Base-by-base conservation (phyloP, 1,140 invertebrate species). In the Subanguina moxae region DNA sequence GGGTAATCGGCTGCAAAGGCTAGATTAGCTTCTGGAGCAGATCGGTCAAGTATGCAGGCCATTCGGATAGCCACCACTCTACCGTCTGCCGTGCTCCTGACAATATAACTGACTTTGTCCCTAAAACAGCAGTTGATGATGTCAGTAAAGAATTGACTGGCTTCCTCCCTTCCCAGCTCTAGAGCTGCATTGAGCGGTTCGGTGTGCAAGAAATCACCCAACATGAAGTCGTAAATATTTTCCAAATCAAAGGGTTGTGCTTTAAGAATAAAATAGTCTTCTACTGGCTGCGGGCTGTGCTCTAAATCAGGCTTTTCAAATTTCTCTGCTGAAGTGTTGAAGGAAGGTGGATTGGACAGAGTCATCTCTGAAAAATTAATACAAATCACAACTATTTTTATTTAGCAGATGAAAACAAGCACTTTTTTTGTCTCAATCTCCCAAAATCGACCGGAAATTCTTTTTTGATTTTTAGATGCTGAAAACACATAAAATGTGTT, bases 171-270 rank as follows among this genome's bases (percentile, higher is more conserved):
- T 64, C 30, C 11, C 11, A 71, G 43, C 15, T 71, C 25, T n/a
- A 69, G n/a, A 23, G 68, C 46, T 9, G 38, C 48, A 30, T 70
- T 70, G 9, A 71, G 27, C 1, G 66, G 58, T 38, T 70, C 68
- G n/a, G 21, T 65, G 17, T 46, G 7, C 1, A 71, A n/a, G 38
- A 70, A 70, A 58, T 67, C 67, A 13, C 28, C 19, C 28, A 61
- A 21, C 58, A 61, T 61, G 38, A 61, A 61, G 17, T 61, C 28
- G 19, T 21, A 21, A 30, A 61, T 61, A 21, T 61, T 21, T 21
- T 21, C 19, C 3, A 30, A 61, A 28, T 61, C 58, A 7, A 21
- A 32, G 19, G 21, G 5, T 8, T 30, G 27, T 3, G 58, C 58
- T 61, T 61, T 61, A 13, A 61, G 5, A 5, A 61, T 61, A 3